Base-by-base conservation (phyloP, 2,113 vertebrate species). In the Lepisosteus oculatus region DNA sequence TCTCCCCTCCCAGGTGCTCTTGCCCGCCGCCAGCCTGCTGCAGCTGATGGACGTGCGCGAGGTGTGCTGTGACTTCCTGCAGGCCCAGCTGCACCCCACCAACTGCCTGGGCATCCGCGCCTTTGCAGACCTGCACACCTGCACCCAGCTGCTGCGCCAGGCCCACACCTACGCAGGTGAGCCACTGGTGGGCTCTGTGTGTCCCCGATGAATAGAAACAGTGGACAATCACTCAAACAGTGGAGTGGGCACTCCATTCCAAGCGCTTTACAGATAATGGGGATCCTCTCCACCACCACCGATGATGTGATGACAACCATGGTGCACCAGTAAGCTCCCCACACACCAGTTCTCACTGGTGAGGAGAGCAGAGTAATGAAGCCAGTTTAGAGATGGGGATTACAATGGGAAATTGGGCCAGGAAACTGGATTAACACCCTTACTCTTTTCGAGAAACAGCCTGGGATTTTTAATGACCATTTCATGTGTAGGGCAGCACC, bases 71-170 rank as follows among this genome's bases (percentile, higher is more conserved):
- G 95, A 99, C 80, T 99, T 99, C 79, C 90, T 99, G 5, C 96
- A 97, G 67, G 92, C 95, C 67, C 96, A 99, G 91, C 87, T 99
- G 72, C 97, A 99, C 61, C 93, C 97, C 80, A 94, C 94, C 0
- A 99, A 99, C 84, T 99, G 97, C 87, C 90, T 99, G 71, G 97
- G 97, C 71, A 99, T 99, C 85, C 91, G 96, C 0, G 95, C 93
- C 0, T 99, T 99, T 0, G 97, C 97, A 0, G 97, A 99, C 0
- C 91, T 98, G 79, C 97, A 99, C n/a, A 93, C 96, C 0, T 99
- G 97, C 76, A 93, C 88, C 0, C 94, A 96, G 65, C 93, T 99
- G 62, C 91, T 97, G 77, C 92, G 89, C 83, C 95, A 96, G 85
- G 92, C 96, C 17, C 95, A 98, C 0, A 92, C 95, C 61, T 98